A percentile compares a stretch with the other conserved stretches of the same genome.
Conservation (phyloP, 2,113 vertebrate species). For the Tringa solitaria region DNA sequence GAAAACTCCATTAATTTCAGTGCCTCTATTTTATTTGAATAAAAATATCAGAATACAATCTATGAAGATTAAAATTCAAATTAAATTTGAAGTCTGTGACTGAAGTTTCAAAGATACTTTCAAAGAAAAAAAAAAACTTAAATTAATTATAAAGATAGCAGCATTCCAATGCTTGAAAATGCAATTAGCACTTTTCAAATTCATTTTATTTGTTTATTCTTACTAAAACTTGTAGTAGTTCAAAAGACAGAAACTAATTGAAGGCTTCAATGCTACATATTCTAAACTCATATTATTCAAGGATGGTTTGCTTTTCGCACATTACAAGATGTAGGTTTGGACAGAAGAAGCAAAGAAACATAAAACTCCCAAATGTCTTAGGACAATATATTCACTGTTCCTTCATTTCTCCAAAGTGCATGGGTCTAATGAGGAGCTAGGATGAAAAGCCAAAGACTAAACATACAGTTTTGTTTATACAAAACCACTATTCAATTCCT, state of each 20-base stretch:
- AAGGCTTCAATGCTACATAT: background rate
- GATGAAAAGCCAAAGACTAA: background rate
- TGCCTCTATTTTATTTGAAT: background rate
- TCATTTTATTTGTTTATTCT: constrained; percentile 17
- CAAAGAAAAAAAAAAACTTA: background rate
- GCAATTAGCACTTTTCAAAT: background rate
- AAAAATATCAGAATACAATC: constrained; percentile 20
- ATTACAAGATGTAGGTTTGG: background rate
- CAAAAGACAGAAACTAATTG: constrained; percentile 11
- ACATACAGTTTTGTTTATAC: background rate
- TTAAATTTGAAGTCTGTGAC: constrained; percentile 19
- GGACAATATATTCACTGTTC: background rate
- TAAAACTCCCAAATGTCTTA: background rate
- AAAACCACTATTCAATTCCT: background rate
- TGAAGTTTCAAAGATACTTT: constrained; percentile 36
- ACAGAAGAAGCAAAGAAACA: background rate
- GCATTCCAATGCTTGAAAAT: background rate
- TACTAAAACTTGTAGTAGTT: constrained; percentile 18
- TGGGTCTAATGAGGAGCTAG: background rate
- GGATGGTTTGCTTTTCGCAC: background rate
- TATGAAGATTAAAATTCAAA: constrained; percentile 34
- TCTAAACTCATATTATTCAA: background rate
- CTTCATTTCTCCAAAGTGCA: background rate
- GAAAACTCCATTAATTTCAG: constrained; percentile 3
- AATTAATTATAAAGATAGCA: constrained; percentile 32